phyloP scores from a whole-genome alignment of 2,113 vertebrate species.

The Neomonachus schauinslandi region DNA sequence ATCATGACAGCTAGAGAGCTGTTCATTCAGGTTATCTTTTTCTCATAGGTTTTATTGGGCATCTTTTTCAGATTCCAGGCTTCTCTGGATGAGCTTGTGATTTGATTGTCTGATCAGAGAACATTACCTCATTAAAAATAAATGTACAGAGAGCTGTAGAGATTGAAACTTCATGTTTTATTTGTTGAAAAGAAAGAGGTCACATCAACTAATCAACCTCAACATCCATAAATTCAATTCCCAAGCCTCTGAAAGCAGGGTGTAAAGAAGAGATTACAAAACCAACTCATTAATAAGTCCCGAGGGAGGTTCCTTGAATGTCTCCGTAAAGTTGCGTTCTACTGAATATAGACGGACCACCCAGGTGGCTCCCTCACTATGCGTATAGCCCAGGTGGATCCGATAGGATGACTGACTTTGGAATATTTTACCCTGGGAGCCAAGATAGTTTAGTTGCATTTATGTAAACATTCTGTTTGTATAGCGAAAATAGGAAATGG shows the following conservation, averaged over 20 bases:
- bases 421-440: neutral
- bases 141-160: constrained; percentile 72
- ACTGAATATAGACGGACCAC: neutral
- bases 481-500: neutral
- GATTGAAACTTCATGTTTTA: constrained; percentile 75
- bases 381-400: neutral
- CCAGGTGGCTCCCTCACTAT: neutral
- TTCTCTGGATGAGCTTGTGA: constrained; percentile 65
- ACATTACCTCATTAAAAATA: constrained; percentile 74
- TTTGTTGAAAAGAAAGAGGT: constrained; percentile 76
- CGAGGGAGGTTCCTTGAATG: neutral
- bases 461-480: neutral
- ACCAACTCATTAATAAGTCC: constrained; percentile 21
- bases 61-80: constrained; percentile 56
- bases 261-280: constrained; percentile 62
- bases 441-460: neutral
- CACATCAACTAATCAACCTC: constrained; percentile 57
- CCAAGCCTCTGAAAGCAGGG: constrained; percentile 18
- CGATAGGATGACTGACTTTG: neutral
- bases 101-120: constrained; percentile 66
- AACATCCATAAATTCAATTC: constrained; percentile 54
- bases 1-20: constrained; percentile 50
- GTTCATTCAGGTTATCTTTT: constrained; percentile 54
- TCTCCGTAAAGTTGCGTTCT: neutral
- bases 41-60: constrained; percentile 53